Base-by-base conservation (phyloP, 2,797 vertebrate species). In the Microcaecilia unicolor region DNA sequence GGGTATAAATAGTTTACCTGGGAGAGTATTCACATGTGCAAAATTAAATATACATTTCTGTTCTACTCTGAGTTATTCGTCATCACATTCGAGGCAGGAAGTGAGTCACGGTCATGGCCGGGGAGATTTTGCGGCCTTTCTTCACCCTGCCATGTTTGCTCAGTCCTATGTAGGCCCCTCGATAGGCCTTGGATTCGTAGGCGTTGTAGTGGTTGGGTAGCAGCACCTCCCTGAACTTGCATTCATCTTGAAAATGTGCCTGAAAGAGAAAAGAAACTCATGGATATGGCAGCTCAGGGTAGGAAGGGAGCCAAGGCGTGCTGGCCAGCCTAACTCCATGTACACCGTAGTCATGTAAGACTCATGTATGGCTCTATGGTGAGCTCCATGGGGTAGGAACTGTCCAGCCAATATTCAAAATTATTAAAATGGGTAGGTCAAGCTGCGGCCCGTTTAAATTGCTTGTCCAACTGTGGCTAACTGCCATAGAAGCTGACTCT, bases 131-230 rank as follows among this genome's bases (percentile, higher is more conserved):
- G 73, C 76, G 89, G 75, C 93, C 92, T 62, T 83, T 81, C 78
- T 97, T 95, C 44, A 87, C 77, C 25, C 85, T 86, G 60, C 93
- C 91, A 0, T 94, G 79, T 70, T 96, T 97, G 85, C 91, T 97
- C 65, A 98, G 86, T 2, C 90, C 95, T 3, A 97, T 82, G 76
- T 90, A 98, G 59, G 77, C 83, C n/a, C 90, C 87, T 20, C 46
- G 63, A 72, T 97, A 78, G 21, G 58, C 38, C 31, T 78, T 76
- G 15, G 91, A 96, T 73, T 98, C 91, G 1, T 97, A 97, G 8
- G 93, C 88, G 0, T 98, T 98, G 80, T 97, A 97, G 70, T 97
- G 94, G 67, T 98, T 98, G n/a, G 91, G 75, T 61, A 98, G 83
- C 66, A 97, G 57, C 11, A 72, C 90, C 79, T 98, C 93, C 65